Evolutionary conservation across 2,888 invertebrate genomes (phyloP).

Genomic region (Resseliella maxima): DNA sequence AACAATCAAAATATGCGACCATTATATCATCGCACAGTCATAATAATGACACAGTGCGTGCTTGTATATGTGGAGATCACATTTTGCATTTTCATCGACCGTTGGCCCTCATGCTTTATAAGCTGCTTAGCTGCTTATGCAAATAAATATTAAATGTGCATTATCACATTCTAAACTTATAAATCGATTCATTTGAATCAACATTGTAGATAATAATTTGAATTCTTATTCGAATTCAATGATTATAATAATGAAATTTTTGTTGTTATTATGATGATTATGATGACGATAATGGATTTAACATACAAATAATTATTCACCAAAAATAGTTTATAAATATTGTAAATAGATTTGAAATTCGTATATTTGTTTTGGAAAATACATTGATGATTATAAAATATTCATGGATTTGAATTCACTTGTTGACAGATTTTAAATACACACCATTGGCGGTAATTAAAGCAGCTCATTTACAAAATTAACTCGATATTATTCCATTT

Average conservation of each 20-base stretch:
- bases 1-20: not conserved
- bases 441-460: not conserved
- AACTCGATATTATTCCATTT: not conserved
- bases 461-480: not conserved
- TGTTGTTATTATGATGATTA: too few relatives aligned
- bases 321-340: too few relatives aligned
- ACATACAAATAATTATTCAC: too few relatives aligned
- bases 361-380: too few relatives aligned
- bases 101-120: not conserved
- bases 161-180: slow-evolving; percentile 21
- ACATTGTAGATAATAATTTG: not conserved
- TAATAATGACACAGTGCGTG: not conserved
- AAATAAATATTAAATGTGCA: slow-evolving; percentile 27
- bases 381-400: not conserved
- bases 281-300: too few relatives aligned
- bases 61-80: not conserved
- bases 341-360: too few relatives aligned
- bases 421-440: not conserved
- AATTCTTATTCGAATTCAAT: too few relatives aligned
- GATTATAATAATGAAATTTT: too few relatives aligned
- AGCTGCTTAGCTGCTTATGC: not conserved
- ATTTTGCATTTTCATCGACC: not conserved
- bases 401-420: not conserved
- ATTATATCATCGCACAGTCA: not conserved
- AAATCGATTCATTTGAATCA: not conserved